Base-by-base conservation (phyloP, 1,140 invertebrate genomes). In the Pachyrhynchus sulphureomaculatus region DNA sequence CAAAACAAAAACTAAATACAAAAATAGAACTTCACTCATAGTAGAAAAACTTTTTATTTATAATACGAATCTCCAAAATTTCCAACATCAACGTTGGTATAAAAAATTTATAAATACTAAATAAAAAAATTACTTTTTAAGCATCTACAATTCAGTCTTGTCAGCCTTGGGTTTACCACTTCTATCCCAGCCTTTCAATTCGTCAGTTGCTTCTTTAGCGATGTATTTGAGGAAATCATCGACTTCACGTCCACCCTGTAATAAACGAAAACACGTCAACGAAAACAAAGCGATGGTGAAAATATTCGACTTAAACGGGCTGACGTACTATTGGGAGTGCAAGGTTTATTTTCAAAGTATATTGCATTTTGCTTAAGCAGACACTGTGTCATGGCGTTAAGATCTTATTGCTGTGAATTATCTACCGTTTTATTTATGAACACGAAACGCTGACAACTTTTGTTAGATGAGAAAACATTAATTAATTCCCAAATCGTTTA, bases 161-260 rank as follows among this genome's bases (percentile, higher is more conserved):
- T 69, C 71, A 42, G 76, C 56, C 45, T 62, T 62, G 20, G 85
- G 79, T 62, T 93, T 94, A 63, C 96, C 97, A 71, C 87, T 89
- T 59, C 93, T 86, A 77, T 93, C 91, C 75, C 82, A 99, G 48
- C 88, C 88, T 65, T 91, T 93, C 58, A 99, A 84, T 72, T 93
- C 92, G 52, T 88, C 82, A 23, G 93, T 93, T 0, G 96, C 84
- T 66, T 99, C 89, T 75, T 96, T 90, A 24, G 96, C 89, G 71
- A 99, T 90, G 78, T 95, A 99, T 73, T 96, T 96, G 41, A 99
- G 75, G 76, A 99, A 98, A 72, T 99, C 96, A 51, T 98, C 88
- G 0, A 97, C 77, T 68, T 96, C 92, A 59, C 97, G 89, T 6
- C 95, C 96, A 74, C 95, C 93, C 82, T 90, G 76, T 0, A 82